Evolutionary conservation across 2,888 invertebrate species (phyloP).

Genomic region (Aquatica leii): DNA sequence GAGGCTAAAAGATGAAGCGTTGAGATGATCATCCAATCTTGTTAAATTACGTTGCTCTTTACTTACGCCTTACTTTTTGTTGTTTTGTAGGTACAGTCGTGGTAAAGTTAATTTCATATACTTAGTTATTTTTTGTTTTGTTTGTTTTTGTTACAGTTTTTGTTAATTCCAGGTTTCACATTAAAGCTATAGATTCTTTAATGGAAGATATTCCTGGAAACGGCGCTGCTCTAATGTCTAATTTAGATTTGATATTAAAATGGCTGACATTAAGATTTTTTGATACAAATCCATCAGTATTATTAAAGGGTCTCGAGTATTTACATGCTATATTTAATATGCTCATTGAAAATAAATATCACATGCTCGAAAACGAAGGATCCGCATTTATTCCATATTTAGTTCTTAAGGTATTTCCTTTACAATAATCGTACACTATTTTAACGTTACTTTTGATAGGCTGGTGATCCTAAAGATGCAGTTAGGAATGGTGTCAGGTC

Average conservation of each 20-base stretch:
- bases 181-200: slow-evolving; percentile 93
- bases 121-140: too few relatives aligned
- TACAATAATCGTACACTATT: not conserved
- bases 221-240: slow-evolving; percentile 81
- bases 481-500: slow-evolving; percentile 89
- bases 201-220: slow-evolving; percentile 84
- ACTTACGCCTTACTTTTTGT: too few relatives aligned
- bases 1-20: too few relatives aligned
- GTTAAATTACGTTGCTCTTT: too few relatives aligned
- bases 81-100: too few relatives aligned
- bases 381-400: slow-evolving; percentile 94
- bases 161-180: slow-evolving; percentile 76
- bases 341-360: slow-evolving; percentile 82
- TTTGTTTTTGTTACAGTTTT: too few relatives aligned
- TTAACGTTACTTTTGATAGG: slow-evolving; percentile 62
- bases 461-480: slow-evolving; percentile 96
- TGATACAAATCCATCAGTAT: slow-evolving; percentile 97
- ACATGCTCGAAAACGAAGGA: slow-evolving; percentile 90
- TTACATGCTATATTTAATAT: slow-evolving; percentile 82
- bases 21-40: too few relatives aligned
- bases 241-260: slow-evolving; percentile 93
- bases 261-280: slow-evolving; percentile 97
- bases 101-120: too few relatives aligned
- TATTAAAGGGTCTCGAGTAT: slow-evolving; percentile 95
- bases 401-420: slow-evolving; percentile 77